Conservation (phyloP, 1,140 invertebrate genomes). For the Caenorhabditis brenneri region DNA sequence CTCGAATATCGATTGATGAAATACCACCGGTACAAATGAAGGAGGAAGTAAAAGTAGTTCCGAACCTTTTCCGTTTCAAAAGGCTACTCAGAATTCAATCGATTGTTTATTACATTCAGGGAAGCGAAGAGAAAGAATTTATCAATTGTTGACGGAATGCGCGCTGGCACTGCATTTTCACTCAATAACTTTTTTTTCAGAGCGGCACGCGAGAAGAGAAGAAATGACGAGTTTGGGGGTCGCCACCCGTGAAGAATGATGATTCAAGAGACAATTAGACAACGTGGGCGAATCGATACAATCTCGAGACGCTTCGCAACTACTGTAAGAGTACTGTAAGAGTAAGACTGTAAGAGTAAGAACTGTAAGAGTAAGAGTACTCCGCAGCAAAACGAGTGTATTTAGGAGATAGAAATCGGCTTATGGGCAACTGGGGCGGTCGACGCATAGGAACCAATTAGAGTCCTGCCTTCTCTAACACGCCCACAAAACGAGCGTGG, state of each 20-base stretch:
- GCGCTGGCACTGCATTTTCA: not conserved
- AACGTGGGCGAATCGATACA: not conserved
- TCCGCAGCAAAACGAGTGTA: not conserved
- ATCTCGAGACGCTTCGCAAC: not conserved
- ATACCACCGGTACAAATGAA: not conserved
- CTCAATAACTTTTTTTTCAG: slow-evolving; percentile 10
- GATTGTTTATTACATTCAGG: not conserved
- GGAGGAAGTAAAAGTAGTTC: not conserved
- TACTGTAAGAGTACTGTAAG: no score
- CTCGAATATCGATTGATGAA: not conserved
- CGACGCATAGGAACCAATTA: not conserved
- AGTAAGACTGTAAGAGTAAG: not conserved
- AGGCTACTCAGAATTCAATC: not conserved
- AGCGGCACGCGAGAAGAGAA: not conserved
- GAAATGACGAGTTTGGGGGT: not conserved
- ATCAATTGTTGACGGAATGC: not conserved
- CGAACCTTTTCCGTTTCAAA: not conserved
- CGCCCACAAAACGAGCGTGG: not conserved
- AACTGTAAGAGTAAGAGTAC: not conserved
- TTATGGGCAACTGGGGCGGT: not conserved
- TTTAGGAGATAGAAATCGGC: not conserved
- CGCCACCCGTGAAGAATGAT: not conserved
- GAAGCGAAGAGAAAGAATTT: not conserved
- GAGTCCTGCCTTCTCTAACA: not conserved
- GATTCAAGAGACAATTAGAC: slow-evolving; percentile 3